phyloP scores from a whole-genome alignment of 1,140 invertebrate genomes.

The Hylaeus volcanicus region DNA sequence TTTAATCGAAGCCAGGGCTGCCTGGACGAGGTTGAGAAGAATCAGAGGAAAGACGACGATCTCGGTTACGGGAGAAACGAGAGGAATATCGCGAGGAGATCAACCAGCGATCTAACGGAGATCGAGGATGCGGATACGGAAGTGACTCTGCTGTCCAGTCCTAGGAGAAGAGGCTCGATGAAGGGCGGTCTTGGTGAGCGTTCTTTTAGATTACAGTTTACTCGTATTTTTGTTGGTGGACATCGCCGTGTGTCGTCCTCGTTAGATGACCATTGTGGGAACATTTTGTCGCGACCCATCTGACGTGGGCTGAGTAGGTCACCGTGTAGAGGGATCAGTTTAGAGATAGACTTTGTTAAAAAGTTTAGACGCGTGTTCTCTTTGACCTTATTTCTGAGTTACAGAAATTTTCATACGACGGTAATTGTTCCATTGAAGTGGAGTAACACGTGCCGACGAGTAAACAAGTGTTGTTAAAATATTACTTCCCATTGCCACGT shows the following conservation, averaged over 20 bases:
- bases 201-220: background rate
- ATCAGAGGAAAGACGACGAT: background rate
- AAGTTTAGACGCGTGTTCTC: background rate
- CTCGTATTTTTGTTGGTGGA: background rate
- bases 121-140: constrained; percentile 83
- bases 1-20: constrained; percentile 74
- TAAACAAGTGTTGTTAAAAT: no score
- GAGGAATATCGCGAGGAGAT: constrained; percentile 80
- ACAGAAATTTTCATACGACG: background rate
- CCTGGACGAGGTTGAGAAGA: constrained; percentile 56
- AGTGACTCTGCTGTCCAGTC: constrained; percentile 83
- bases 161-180: constrained; percentile 82
- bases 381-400: background rate
- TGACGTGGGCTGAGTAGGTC: background rate
- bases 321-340: background rate
- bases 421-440: background rate
- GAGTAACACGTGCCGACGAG: no score
- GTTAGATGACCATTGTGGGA: background rate
- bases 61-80: constrained; percentile 35
- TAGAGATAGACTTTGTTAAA: background rate
- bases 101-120: constrained; percentile 88
- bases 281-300: background rate
- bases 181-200: constrained; percentile 83
- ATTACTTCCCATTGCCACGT: background rate
- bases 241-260: no score